Percentiles rank a stretch among this genome's conserved stretches.
phyloP scores from a whole-genome alignment of 1,140 invertebrate genomes.

The Sitophilus oryzae region DNA sequence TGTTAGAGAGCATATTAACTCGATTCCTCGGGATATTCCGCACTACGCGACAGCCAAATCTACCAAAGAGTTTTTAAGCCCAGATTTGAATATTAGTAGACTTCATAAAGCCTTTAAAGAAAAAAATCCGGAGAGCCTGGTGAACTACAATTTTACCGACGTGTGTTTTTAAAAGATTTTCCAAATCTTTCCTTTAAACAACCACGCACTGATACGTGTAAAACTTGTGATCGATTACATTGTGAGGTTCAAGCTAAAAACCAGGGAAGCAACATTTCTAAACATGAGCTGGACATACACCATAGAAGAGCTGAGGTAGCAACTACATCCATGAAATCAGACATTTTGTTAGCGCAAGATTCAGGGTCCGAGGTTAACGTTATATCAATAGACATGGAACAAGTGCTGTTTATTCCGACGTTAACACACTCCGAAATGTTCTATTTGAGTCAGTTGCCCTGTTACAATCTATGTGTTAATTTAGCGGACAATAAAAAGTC shows the following conservation, averaged over 20 bases:
- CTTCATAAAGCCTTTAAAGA: too few species aligned
- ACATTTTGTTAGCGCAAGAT: neutral
- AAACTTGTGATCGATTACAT: neutral
- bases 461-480: slow-evolving; percentile 9
- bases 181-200: neutral
- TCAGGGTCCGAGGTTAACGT: neutral
- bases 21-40: too few species aligned
- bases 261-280: neutral
- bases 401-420: slow-evolving; percentile 6
- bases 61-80: too few species aligned
- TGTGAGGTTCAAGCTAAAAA: too few species aligned
- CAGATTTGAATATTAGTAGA: too few species aligned
- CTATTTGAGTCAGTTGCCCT: slow-evolving; percentile 8
- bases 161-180: neutral
- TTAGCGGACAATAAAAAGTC: slow-evolving; percentile 8
- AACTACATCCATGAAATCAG: slow-evolving; percentile 6
- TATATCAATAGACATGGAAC: slow-evolving; percentile 6
- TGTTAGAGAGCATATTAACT: too few species aligned
- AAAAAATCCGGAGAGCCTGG: too few species aligned
- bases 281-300: slow-evolving; percentile 2
- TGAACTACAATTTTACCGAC: too few species aligned
- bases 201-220: slow-evolving; percentile 9
- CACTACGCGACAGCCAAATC: too few species aligned
- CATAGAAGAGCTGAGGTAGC: slow-evolving; percentile 8
- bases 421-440: slow-evolving; percentile 13